Base-by-base conservation (phyloP, 2,888 invertebrate genomes). In the Cryptocheilus praepositus region DNA sequence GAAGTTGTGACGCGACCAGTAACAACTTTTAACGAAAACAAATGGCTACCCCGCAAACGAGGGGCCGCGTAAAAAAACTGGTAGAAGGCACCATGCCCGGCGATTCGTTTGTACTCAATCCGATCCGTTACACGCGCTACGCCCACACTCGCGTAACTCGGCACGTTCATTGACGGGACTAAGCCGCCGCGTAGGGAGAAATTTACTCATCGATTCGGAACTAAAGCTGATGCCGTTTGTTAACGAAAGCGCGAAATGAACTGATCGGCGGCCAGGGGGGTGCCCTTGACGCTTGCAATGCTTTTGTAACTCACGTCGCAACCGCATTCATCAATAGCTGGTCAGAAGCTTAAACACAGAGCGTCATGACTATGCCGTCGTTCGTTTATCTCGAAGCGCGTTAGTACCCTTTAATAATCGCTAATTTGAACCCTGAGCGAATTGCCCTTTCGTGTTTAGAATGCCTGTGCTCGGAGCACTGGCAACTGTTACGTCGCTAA, bases 21-120 rank as follows among this genome's bases (percentile, higher is more conserved):
- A 73, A 74, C 74, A 79, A 78, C 72, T 78, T 79, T 74, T 78
- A 78, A 78, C 74, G 72, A 72, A 78, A 76, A 78, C 76, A 74
- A 76, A 78, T 72, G 72, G 61, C 25, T n/a, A 54, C 43, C 51
- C 46, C 51, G 57, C 28, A 22, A 45, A 45, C 65, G 49, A 55
- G 55, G 49, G 11, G 16, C 16, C 15, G 15, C 8, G 49, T 15
- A 19, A 7, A 13, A 25, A 21, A 11, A 11, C 15, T n/a, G 16
- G 52, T 18, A 19, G 19, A 11, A 16, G 21, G 19, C 52, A n/a
- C 8, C 36, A 43, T 36, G 54, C 46, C 51, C 55, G 64, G 52
- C 54, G 44, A 64, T 55, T 49, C 64, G 60, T 73, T 57, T 54
- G 63, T 28, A 28, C 7, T 7, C 28, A 7, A 28, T 3, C 28